Evolutionary conservation across 2,797 vertebrate genomes (phyloP).

Genomic region (Streptopelia turtur): DNA sequence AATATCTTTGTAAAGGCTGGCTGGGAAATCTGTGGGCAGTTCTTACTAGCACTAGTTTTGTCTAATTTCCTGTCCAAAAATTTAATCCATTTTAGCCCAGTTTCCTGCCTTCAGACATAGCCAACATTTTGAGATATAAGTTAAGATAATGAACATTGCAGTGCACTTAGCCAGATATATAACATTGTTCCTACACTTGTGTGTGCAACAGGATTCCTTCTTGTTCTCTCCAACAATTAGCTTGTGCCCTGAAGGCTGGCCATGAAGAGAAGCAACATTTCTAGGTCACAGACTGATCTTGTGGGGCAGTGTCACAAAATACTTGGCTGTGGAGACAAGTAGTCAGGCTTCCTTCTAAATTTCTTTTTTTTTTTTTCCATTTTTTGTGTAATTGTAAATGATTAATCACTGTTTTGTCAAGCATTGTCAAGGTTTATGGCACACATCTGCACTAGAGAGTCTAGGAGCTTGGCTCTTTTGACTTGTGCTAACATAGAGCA

Average conservation of each 20-base stretch:
- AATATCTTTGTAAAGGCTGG: not conserved
- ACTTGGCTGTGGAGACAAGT: not conserved
- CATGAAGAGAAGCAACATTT: not conserved
- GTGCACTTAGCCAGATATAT: not conserved
- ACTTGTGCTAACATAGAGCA: not conserved
- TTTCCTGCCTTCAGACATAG: not conserved
- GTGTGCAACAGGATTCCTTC: not conserved
- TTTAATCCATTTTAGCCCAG: not conserved
- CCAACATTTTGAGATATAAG: not conserved
- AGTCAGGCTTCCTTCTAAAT: not conserved
- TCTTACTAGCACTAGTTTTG: not conserved
- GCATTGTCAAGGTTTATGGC: not conserved
- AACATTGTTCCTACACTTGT: not conserved
- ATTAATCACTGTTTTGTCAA: not conserved
- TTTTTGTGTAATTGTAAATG: not conserved
- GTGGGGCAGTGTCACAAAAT: not conserved
- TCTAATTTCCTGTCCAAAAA: not conserved
- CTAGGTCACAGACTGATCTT: not conserved
- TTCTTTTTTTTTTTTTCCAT: not conserved
- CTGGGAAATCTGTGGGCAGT: conserved; percentile 8
- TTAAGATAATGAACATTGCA: not conserved
- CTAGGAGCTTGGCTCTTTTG: not conserved
- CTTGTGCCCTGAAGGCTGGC: not conserved
- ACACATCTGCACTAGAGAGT: not conserved
- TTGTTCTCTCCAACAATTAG: not conserved